Conservation (phyloP, 1,140 invertebrate species). For the Oryzaephilus surinamensis region DNA sequence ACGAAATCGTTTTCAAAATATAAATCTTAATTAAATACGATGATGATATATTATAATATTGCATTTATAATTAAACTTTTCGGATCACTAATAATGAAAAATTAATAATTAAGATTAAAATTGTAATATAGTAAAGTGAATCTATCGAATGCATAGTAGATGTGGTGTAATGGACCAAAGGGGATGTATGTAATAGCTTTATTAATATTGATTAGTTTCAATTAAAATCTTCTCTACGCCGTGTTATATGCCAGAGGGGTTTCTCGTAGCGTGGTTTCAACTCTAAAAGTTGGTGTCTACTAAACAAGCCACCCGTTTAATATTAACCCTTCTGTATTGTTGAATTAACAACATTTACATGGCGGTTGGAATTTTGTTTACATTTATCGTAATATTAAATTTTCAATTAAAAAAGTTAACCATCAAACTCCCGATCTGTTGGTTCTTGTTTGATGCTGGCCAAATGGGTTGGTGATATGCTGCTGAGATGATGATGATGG, state of each 20-base stretch:
- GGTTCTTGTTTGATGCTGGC: conserved; percentile 36
- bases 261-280: conserved; percentile 6
- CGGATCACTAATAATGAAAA: too few species aligned
- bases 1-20: too few species aligned
- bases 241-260: conserved; percentile 10
- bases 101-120: too few species aligned
- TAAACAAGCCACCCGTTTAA: conserved; percentile 20
- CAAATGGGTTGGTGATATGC: too few species aligned
- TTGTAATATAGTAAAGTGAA: too few species aligned
- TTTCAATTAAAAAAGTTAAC: conserved; percentile 14
- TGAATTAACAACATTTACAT: conserved; percentile 10
- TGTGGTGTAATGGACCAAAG: too few species aligned
- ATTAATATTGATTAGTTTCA: conserved; percentile 31
- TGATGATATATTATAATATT: too few species aligned
- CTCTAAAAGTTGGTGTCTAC: conserved; percentile 14
- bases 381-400: not conserved
- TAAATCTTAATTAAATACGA: too few species aligned
- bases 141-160: too few species aligned
- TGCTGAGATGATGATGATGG: too few species aligned
- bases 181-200: conserved; percentile 22
- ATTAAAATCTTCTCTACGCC: conserved; percentile 26
- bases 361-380: conserved; percentile 3
- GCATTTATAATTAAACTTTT: too few species aligned
- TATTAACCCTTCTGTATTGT: conserved; percentile 16
- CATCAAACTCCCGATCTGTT: conserved; percentile 27